Base-by-base conservation (phyloP, 2,113 vertebrate species). In the Chloroceryle aenea region DNA sequence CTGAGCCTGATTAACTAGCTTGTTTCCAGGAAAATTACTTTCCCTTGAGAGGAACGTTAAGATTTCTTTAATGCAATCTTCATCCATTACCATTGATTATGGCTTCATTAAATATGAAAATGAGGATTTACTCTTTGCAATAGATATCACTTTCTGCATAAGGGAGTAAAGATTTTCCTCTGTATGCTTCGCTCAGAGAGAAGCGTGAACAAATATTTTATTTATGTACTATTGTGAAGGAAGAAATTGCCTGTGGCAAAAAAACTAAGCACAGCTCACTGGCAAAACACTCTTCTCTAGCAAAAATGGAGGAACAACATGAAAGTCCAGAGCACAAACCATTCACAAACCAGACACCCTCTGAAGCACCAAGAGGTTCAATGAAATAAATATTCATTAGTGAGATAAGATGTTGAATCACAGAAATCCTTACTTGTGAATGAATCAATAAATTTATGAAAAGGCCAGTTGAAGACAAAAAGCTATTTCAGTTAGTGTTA, bases 51-150 rank as follows among this genome's bases (percentile, higher is more conserved):
- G 56, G 73, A 95, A 67, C 90, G 77, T 92, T 94, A 96, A 89
- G 90, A 89, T 84, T 92, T 96, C 85, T 92, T 94, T 95, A 93
- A 90, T 93, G 96, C 85, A 90, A 84, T 96, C 88, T 95, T 97
- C 96, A 95, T 87, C 92, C 90, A 96, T 97, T 97, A 95, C 64
- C 96, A 96, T 88, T 97, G 96, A 96, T 96, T 96, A 96, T 67
- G 40, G 85, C 68, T 96, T 95, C 96, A 96, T 97, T 97, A 95
- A 96, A 95, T 95, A 96, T 94, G 95, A 97, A 95, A 95, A 97
- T 92, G 89, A 97, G 89, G 86, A 90, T 92, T 95, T 95, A 92
- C 89, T 87, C 89, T 73, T 76, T 66, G 74, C 92, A 87, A 87
- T 66, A 93, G 84, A 93, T 85, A 90, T 1, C 30, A 3, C 69